Evolutionary conservation across 2,797 vertebrate species (phyloP).

Genomic region (Esox masquinongy): DNA sequence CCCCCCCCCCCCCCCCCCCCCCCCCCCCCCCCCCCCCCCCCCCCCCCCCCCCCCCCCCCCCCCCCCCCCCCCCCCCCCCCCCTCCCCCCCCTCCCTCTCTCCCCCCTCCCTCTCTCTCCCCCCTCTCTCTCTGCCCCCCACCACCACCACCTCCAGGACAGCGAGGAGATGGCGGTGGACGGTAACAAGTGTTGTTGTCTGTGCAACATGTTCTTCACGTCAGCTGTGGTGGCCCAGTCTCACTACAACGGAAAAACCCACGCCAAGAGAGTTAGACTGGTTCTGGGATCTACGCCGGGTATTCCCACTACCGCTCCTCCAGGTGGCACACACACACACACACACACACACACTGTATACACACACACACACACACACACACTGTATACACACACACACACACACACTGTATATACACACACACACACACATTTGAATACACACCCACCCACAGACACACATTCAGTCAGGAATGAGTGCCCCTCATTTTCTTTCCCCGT

Average conservation of each 20-base stretch:
- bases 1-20: background rate
- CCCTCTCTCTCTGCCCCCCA: background rate
- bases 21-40: constrained; percentile 33
- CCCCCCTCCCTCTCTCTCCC: background rate
- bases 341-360: background rate
- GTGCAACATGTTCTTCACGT: constrained; percentile 84
- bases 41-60: too few species aligned
- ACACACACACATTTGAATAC: background rate
- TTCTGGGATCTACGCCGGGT: constrained; percentile 72
- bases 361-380: too few species aligned
- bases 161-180: constrained; percentile 74
- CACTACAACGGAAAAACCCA: constrained; percentile 84
- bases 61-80: background rate
- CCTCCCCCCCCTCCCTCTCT: background rate
- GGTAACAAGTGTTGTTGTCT: constrained; percentile 81
- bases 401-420: background rate
- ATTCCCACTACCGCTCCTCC: constrained; percentile 67
- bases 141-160: constrained; percentile 61
- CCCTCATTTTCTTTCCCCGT: background rate
- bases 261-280: constrained; percentile 78
- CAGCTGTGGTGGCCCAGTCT: constrained; percentile 79
- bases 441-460: constrained; percentile 10
- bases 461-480: background rate
- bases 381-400: background rate
- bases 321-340: constrained; percentile 2